phyloP scores from a whole-genome alignment of 2,797 vertebrate species.

The Tympanoctomys barrerae region DNA sequence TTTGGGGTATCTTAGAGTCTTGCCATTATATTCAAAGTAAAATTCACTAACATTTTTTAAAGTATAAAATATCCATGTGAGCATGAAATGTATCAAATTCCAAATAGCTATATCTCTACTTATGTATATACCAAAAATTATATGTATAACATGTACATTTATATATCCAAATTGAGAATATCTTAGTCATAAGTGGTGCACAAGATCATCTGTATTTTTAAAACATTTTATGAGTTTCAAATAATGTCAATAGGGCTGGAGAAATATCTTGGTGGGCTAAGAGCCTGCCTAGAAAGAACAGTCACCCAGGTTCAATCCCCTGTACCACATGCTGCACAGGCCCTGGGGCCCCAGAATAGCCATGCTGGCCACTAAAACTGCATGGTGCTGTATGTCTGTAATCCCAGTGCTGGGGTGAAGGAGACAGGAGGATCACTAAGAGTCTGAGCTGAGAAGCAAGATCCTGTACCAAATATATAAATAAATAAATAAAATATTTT shows the following conservation, averaged over 20 bases:
- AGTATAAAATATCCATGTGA: background rate
- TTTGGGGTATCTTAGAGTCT: slow-evolving; percentile 95
- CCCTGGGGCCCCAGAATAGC: too few species aligned
- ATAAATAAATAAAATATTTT: too few species aligned
- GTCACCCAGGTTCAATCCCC: too few species aligned
- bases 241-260: background rate
- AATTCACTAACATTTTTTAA: slow-evolving; percentile 86
- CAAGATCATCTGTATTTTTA: background rate
- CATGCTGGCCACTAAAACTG: too few species aligned
- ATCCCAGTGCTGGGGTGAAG: too few species aligned
- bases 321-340: too few species aligned
- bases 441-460: too few species aligned
- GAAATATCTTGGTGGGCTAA: too few species aligned
- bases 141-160: background rate
- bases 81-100: background rate
- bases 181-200: background rate
- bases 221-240: background rate
- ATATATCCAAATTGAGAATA: background rate
- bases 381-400: too few species aligned
- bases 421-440: too few species aligned
- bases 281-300: too few species aligned
- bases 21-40: slow-evolving; percentile 96
- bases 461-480: too few species aligned
- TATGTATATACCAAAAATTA: background rate
- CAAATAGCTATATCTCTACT: background rate